Conservation (phyloP, 1,140 invertebrate genomes). For the Drosophila yakuba region DNA sequence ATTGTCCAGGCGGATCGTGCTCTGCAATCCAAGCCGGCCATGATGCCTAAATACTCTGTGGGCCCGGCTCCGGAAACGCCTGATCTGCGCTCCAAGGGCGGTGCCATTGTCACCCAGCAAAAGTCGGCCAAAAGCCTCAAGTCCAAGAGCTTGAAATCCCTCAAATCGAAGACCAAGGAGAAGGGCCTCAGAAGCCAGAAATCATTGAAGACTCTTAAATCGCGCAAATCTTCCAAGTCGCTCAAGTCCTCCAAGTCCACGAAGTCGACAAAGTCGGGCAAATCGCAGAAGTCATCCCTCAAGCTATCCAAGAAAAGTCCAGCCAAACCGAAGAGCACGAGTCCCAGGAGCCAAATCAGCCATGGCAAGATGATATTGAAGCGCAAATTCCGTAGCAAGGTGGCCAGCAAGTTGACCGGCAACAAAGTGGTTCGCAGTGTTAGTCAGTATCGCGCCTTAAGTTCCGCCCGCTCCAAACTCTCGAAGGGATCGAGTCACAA, state of each 20-base stretch:
- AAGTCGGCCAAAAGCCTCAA: constrained; percentile 41
- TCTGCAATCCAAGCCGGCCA: constrained; percentile 49
- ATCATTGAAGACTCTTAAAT: constrained; percentile 40
- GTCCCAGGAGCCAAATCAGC: constrained; percentile 14
- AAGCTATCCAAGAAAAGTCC: constrained; percentile 27
- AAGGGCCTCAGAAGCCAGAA: constrained; percentile 3
- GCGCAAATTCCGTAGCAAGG: constrained; percentile 41
- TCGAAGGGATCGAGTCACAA: constrained; percentile 25
- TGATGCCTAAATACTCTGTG: constrained; percentile 61
- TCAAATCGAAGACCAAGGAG: constrained; percentile 2
- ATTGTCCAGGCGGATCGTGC: constrained; percentile 67
- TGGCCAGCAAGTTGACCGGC: constrained; percentile 16
- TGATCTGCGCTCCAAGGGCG: constrained; percentile 29
- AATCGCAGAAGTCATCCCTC: not conserved
- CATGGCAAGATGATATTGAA: constrained; percentile 62
- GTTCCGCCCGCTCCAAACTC: constrained; percentile 33
- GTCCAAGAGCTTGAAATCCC: constrained; percentile 4
- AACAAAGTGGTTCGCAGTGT: constrained; percentile 48
- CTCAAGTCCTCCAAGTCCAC: constrained; percentile 3
- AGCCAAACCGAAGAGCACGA: constrained; percentile 20
- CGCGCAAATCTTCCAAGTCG: constrained; percentile 34
- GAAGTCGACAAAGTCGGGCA: not conserved
- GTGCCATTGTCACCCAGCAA: constrained; percentile 18
- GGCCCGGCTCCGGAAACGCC: constrained; percentile 8
- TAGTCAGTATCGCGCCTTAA: constrained; percentile 57